phyloP scores from a whole-genome alignment of 2,113 vertebrate species.

The Hassar affinis region DNA sequence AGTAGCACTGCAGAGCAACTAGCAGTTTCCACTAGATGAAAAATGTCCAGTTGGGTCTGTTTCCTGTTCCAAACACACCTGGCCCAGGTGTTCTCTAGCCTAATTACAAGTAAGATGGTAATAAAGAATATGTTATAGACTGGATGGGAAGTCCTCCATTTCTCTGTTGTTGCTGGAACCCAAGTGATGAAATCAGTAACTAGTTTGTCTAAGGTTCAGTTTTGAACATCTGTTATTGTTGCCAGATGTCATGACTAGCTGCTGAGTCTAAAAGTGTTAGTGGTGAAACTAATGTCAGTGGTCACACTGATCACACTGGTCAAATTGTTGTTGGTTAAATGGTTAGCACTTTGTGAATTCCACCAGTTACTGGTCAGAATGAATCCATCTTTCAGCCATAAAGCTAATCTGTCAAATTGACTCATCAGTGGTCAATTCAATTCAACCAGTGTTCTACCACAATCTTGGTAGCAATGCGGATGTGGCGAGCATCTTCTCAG shows the following conservation, averaged over 20 bases:
- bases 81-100: neutral
- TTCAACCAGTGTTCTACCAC: too few relatives aligned
- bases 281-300: neutral
- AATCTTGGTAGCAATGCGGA: too few relatives aligned
- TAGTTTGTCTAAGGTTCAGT: too few relatives aligned
- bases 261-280: neutral
- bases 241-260: neutral
- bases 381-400: too few relatives aligned
- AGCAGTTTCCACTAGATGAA: neutral
- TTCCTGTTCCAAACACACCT: neutral
- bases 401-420: neutral
- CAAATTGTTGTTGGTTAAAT: too few relatives aligned
- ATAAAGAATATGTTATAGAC: neutral
- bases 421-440: neutral
- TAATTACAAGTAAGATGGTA: neutral
- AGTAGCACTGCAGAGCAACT: neutral
- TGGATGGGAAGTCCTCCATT: neutral
- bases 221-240: neutral
- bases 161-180: neutral
- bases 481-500: too few relatives aligned
- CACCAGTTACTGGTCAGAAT: too few relatives aligned
- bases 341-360: too few relatives aligned
- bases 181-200: neutral
- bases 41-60: neutral
- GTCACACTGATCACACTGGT: too few relatives aligned